Conservation (phyloP, 1,140 invertebrate species). For the Macrocentrus cingulum region DNA sequence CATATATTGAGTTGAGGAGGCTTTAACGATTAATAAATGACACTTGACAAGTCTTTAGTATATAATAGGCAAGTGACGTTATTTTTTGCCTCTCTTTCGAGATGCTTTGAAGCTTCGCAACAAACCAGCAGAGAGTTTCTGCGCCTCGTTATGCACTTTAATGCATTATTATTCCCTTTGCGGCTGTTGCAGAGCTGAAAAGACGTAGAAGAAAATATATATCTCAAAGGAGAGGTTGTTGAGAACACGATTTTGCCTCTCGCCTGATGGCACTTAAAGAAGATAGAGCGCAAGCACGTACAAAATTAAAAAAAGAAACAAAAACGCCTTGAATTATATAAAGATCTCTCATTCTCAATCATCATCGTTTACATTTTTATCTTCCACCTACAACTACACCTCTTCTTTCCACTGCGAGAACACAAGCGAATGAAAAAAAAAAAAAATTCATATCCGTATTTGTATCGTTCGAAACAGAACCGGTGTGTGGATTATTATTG, state of each 20-base stretch:
- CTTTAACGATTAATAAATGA: conserved; percentile 23
- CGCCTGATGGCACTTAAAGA: conserved; percentile 16
- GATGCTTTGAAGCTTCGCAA: conserved; percentile 27
- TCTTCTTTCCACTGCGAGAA: neutral
- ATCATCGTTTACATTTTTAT: neutral
- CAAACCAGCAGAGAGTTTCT: conserved; percentile 38
- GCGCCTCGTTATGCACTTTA: conserved; percentile 47
- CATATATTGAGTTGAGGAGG: neutral
- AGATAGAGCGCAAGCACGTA: neutral
- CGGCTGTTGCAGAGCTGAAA: conserved; percentile 22
- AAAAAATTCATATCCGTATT: conserved; percentile 9
- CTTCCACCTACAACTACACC: conserved; percentile 4
- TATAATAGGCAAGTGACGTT: conserved; percentile 4
- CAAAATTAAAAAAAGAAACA: too few species aligned
- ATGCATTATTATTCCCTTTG: conserved; percentile 48
- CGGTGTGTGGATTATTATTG: conserved; percentile 13
- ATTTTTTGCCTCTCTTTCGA: conserved; percentile 13
- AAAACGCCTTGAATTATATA: too few species aligned
- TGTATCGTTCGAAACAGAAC: too few species aligned
- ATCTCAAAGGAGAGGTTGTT: conserved; percentile 33
- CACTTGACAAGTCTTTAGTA: conserved; percentile 18
- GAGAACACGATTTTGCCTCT: conserved; percentile 30
- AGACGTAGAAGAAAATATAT: conserved; percentile 3
- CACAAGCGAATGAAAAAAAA: neutral
- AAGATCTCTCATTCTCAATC: neutral